Conservation (phyloP, 1,140 invertebrate genomes). For the Grapholita molesta region DNA sequence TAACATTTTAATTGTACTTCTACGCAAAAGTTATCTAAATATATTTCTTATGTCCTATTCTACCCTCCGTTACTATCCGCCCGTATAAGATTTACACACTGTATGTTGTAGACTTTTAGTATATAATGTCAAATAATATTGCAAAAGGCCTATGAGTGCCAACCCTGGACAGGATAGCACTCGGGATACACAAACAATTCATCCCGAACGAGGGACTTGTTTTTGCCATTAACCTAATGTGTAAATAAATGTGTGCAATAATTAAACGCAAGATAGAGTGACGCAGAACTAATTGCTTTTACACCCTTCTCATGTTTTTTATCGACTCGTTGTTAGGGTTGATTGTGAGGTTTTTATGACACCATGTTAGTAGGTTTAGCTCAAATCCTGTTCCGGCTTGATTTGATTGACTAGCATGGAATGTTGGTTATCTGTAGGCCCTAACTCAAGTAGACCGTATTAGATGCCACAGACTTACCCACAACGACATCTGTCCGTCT, state of each 20-base stretch:
- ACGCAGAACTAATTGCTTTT: constrained; percentile 58
- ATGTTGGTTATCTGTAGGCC: too few species aligned
- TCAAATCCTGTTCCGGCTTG: background rate
- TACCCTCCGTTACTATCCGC: too few species aligned
- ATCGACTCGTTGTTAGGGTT: constrained; percentile 13
- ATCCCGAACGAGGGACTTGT: constrained; percentile 58
- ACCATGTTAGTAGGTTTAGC: background rate
- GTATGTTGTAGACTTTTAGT: too few species aligned
- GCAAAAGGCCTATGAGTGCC: background rate
- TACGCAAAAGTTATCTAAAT: too few species aligned
- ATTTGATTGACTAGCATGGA: too few species aligned
- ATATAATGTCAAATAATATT: too few species aligned
- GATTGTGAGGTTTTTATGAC: constrained; percentile 1
- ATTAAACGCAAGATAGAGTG: constrained; percentile 59
- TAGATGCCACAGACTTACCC: too few species aligned
- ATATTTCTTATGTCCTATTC: too few species aligned
- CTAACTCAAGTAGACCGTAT: too few species aligned
- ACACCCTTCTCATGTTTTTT: constrained; percentile 41
- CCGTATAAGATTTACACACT: too few species aligned
- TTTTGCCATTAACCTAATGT: constrained; percentile 70
- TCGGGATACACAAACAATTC: constrained; percentile 53
- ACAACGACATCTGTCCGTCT: too few species aligned
- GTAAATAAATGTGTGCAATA: constrained; percentile 69
- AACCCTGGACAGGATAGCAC: background rate
- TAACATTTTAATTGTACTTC: too few species aligned